Evolutionary conservation across 1,140 invertebrate genomes (phyloP), one percentile per base, ranked within the genome.

Genomic region (Limonius californicus): DNA sequence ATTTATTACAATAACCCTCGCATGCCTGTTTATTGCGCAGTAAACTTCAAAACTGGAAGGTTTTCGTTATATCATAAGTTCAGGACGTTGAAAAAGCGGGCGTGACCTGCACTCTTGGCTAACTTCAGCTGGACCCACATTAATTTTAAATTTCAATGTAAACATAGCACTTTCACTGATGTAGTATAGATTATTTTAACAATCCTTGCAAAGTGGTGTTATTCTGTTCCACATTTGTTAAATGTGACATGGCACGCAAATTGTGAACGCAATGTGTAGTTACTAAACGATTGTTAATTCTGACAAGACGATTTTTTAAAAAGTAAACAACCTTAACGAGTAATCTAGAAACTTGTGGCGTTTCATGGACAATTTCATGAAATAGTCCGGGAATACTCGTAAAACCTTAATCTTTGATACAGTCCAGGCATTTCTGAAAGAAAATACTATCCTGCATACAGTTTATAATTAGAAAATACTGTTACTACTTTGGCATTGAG

Each of bases 231-330:
- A 18, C 21, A 54, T 54, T 54, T 54, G 14, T 27, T 54, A 54
- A 54, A 19, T 54, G 50, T 54, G 50, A 54, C 50, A 54, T 27
- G 16, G 16, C 50, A 54, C 50, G 50, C 50, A 54, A 54, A 54
- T 54, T 54, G 50, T 23, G 50, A 54, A 27, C 50, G 50, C 50
- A 54, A 20, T 27, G 23, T 27, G 9, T 54, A 12, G 21, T 20
- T 19, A 54, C 50, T 54, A 45, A 45, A 45, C 12, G 16, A 12
- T 15, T 45, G 42, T 15, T 18, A 45, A n/a, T 45, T 45, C n/a
- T 15, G 23, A 27, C 23, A 27, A 27, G 23, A 27, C 23, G 42
- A 45, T 18, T 45, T 45, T 45, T 45, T 45, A 27, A 27, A 9
- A 27, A 27, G 3, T 3, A 27, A 9, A 27, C 9, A 27, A 27